These are phyloP conservation scores for Gisinianus flammeolus DNA, from an alignment of 2,888 invertebrate species.

Conservation along the genomic window DNA sequence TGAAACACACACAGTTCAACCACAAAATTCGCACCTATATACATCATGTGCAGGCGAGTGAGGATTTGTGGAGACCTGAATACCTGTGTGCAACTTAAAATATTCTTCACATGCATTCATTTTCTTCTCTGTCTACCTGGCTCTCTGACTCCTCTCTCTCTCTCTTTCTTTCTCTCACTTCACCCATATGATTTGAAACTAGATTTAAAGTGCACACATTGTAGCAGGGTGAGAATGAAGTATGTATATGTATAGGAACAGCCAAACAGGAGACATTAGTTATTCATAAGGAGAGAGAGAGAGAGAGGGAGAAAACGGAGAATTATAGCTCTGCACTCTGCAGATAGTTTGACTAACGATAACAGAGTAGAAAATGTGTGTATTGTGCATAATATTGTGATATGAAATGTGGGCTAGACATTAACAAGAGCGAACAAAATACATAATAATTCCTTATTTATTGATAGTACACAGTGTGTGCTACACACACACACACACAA, in stretches of 20 bases:
- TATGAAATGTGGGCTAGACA: too few relatives aligned
- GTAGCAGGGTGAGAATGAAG: too few relatives aligned
- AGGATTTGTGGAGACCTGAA: not conserved
- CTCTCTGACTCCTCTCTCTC: not conserved
- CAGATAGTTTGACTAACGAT: too few relatives aligned
- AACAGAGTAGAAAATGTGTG: too few relatives aligned
- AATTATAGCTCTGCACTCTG: too few relatives aligned
- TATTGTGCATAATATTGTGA: too few relatives aligned
- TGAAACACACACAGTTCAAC: not conserved
- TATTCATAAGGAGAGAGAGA: conserved; percentile 1
- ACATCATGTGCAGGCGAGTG: not conserved
- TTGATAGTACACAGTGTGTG: not conserved
- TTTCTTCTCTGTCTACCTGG: not conserved
- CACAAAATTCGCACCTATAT: not conserved
- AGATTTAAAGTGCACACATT: too few relatives aligned
- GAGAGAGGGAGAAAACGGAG: conserved; percentile 1
- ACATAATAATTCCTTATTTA: not conserved
- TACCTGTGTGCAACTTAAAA: too few relatives aligned
- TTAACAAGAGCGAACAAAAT: not conserved
- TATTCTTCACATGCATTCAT: not conserved
- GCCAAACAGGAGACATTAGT: not conserved
- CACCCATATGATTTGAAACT: not conserved
- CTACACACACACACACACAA: not conserved
- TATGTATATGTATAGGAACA: too few relatives aligned
- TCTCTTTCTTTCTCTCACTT: not conserved